These are phyloP conservation scores for Loripinus fragilis DNA, from an alignment of 2,888 invertebrate genomes.

Conservation along the genomic window DNA sequence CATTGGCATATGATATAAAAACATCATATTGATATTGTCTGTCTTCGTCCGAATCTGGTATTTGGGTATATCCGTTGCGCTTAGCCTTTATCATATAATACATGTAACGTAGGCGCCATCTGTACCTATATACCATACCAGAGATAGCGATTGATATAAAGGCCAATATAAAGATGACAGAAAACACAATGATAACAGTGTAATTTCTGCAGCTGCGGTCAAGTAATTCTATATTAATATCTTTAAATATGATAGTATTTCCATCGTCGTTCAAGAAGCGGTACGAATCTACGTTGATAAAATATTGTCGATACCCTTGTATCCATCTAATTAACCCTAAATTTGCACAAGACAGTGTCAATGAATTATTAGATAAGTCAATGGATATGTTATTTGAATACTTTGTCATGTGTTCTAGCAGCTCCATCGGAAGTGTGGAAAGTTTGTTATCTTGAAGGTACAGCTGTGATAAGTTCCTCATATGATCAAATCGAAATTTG, in stretches of 20 bases:
- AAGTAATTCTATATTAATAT: neutral
- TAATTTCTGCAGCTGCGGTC: slow-evolving; percentile 24
- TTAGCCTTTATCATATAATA: slow-evolving; percentile 42
- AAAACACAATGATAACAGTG: slow-evolving; percentile 6
- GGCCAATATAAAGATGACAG: neutral
- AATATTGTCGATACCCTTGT: neutral
- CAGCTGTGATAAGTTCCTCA: neutral
- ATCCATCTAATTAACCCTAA: slow-evolving; percentile 35
- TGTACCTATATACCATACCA: slow-evolving; percentile 41
- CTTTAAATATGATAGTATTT: neutral
- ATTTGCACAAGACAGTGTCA: slow-evolving; percentile 26
- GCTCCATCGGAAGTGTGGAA: neutral
- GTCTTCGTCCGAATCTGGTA: neutral
- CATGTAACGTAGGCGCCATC: slow-evolving; percentile 57
- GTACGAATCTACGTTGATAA: slow-evolving; percentile 23
- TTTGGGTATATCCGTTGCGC: slow-evolving; percentile 27
- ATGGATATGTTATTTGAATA: slow-evolving; percentile 19
- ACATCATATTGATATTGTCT: slow-evolving; percentile 53
- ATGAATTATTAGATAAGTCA: slow-evolving; percentile 34
- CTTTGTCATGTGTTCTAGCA: slow-evolving; percentile 17
- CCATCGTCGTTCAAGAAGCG: neutral
- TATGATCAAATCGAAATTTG: no score
- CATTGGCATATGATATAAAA: slow-evolving; percentile 56
- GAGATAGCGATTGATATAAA: slow-evolving; percentile 28
- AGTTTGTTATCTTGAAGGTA: slow-evolving; percentile 5